These are phyloP conservation scores for Helicolenus hilgendorfi DNA, from an alignment of 2,797 vertebrate species.

Conservation along the genomic window DNA sequence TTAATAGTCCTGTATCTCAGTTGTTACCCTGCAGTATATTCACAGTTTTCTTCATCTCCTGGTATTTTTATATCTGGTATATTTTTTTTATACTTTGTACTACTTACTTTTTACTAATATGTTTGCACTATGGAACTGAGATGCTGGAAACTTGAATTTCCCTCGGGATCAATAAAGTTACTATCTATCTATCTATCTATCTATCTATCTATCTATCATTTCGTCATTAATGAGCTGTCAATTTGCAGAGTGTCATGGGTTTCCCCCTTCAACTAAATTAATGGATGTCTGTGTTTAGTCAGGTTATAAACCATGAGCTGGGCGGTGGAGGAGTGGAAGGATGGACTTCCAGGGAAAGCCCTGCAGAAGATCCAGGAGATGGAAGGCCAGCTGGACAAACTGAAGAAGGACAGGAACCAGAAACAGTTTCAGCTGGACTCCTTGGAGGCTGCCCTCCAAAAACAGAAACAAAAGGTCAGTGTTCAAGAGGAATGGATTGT, in stretches of 20 bases:
- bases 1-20: too few relatives aligned
- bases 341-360: constrained; percentile 93
- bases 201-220: too few relatives aligned
- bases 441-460: constrained; percentile 93
- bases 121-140: too few relatives aligned
- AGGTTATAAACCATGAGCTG: constrained; percentile 92
- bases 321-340: constrained; percentile 97
- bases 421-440: constrained; percentile 95
- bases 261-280: neutral
- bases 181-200: too few relatives aligned
- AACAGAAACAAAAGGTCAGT: constrained; percentile 96
- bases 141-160: too few relatives aligned
- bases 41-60: too few relatives aligned
- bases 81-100: too few relatives aligned
- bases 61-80: too few relatives aligned
- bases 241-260: neutral
- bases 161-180: too few relatives aligned
- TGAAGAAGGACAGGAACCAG: constrained; percentile 94
- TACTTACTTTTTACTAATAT: too few relatives aligned
- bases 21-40: too few relatives aligned
- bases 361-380: constrained; percentile 96
- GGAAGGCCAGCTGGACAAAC: constrained; percentile 94
- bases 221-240: neutral
- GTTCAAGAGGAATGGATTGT: neutral
- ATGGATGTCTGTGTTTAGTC: neutral